Evolutionary conservation across 1,140 invertebrate genomes (phyloP).

Genomic region (Procambarus virginalis): DNA sequence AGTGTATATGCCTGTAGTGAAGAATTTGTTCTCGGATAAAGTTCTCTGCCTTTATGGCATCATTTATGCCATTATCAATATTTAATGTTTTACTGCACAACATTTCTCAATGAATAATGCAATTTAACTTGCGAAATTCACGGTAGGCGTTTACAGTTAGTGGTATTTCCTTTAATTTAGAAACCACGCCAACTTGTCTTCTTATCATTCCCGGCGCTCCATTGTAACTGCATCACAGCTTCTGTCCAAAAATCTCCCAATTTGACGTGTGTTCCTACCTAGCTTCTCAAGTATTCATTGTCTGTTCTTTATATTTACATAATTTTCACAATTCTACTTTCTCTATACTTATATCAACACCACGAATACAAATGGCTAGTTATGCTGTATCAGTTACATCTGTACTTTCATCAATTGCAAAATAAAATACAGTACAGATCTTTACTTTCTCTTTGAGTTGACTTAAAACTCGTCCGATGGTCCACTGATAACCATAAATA

Average conservation of each 20-base stretch:
- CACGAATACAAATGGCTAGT: slow-evolving; percentile 31
- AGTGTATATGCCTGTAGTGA: neutral
- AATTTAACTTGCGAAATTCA: slow-evolving; percentile 3
- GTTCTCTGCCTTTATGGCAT: slow-evolving; percentile 15
- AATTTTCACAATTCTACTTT: slow-evolving; percentile 30
- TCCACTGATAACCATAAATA: no score
- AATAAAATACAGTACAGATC: slow-evolving; percentile 16
- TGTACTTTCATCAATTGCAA: slow-evolving; percentile 39
- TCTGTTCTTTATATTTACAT: slow-evolving; percentile 6
- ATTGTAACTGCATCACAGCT: slow-evolving; percentile 11
- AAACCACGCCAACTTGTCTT: slow-evolving; percentile 20
- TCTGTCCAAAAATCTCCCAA: neutral
- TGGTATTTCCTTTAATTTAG: slow-evolving; percentile 21
- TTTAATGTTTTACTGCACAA: slow-evolving; percentile 30
- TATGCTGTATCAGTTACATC: slow-evolving; percentile 31
- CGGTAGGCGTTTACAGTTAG: neutral
- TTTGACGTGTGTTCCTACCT: neutral
- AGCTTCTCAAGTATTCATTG: neutral
- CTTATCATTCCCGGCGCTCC: slow-evolving; percentile 8
- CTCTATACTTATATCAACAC: slow-evolving; percentile 21
- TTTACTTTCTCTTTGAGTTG: slow-evolving; percentile 21
- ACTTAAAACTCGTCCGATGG: neutral
- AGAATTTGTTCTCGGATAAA: neutral
- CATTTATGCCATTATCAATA: slow-evolving; percentile 8
- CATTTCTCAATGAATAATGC: slow-evolving; percentile 16